These are phyloP conservation scores for Hydroisotoma schaefferi DNA, from an alignment of 2,888 invertebrate genomes.

Conservation along the genomic window DNA sequence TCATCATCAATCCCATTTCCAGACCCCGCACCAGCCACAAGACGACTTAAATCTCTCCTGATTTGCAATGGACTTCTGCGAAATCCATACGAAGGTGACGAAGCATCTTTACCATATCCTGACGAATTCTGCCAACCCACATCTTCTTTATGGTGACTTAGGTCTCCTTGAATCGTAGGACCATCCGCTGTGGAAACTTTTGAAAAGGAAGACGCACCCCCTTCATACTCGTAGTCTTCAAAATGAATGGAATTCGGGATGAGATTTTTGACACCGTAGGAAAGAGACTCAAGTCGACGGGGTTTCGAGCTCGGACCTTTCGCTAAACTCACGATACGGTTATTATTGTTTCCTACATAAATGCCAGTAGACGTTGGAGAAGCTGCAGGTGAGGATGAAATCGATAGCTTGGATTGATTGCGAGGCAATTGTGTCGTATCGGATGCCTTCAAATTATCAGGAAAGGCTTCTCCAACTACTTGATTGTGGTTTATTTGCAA, in stretches of 20 bases:
- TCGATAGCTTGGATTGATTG: not conserved
- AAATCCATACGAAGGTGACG: conserved; percentile 2
- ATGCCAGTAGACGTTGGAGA: too few species aligned
- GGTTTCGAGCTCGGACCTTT: not conserved
- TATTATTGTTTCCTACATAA: not conserved
- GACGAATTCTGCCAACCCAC: not conserved
- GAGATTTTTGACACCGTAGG: conserved; percentile 7
- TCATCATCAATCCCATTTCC: conserved; percentile 33
- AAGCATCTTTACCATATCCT: not conserved
- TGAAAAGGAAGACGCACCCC: not conserved
- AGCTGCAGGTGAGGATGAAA: not conserved
- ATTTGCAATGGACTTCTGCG: conserved; percentile 37
- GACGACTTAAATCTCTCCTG: conserved; percentile 41
- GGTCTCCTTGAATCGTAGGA: not conserved
- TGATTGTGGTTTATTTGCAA: not conserved
- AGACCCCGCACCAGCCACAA: conserved; percentile 23
- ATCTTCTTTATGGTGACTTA: not conserved
- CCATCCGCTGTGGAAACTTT: not conserved
- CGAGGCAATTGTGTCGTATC: not conserved
- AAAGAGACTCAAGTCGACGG: conserved; percentile 11
- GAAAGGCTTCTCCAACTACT: not conserved
- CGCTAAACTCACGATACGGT: conserved; percentile 1
- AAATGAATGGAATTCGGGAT: conserved; percentile 1
- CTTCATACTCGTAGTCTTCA: conserved; percentile 2
- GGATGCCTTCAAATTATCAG: not conserved